Evolutionary conservation across 2,888 invertebrate species (phyloP).

Genomic region (Bombylius discolor): DNA sequence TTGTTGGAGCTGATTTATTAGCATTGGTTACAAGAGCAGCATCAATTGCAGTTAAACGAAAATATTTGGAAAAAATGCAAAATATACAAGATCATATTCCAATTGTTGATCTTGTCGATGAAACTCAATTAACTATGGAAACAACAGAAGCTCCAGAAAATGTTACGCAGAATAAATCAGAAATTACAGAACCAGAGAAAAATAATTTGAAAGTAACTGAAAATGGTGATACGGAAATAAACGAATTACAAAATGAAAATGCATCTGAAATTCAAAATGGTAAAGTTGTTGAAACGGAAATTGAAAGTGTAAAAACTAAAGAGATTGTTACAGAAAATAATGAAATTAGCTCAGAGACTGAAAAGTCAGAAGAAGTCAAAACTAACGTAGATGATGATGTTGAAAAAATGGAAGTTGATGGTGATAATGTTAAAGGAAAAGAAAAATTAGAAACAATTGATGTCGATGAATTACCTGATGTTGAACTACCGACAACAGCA

Average conservation of each 20-base stretch:
- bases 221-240: not conserved
- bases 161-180: too few relatives aligned
- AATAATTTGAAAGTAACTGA: not conserved
- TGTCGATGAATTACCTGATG: slow-evolving; percentile 35
- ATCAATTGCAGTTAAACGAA: slow-evolving; percentile 67
- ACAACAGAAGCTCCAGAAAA: not conserved
- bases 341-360: not conserved
- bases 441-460: slow-evolving; percentile 26
- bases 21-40: slow-evolving; percentile 79
- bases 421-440: not conserved
- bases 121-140: slow-evolving; percentile 12
- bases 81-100: slow-evolving; percentile 28
- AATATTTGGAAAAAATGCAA: slow-evolving; percentile 26
- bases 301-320: not conserved
- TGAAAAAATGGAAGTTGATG: not conserved
- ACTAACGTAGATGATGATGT: not conserved
- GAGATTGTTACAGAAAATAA: not conserved
- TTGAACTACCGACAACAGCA: slow-evolving; percentile 18
- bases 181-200: not conserved
- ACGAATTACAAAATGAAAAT: not conserved
- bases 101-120: slow-evolving; percentile 32
- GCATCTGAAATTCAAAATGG: not conserved
- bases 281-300: not conserved
- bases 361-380: not conserved
- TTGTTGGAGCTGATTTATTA: slow-evolving; percentile 87